A percentile compares a stretch with the other conserved stretches of the same genome.
phyloP scores from a whole-genome alignment of 2,797 vertebrate genomes.

The Chaenodraco wilsoni region DNA sequence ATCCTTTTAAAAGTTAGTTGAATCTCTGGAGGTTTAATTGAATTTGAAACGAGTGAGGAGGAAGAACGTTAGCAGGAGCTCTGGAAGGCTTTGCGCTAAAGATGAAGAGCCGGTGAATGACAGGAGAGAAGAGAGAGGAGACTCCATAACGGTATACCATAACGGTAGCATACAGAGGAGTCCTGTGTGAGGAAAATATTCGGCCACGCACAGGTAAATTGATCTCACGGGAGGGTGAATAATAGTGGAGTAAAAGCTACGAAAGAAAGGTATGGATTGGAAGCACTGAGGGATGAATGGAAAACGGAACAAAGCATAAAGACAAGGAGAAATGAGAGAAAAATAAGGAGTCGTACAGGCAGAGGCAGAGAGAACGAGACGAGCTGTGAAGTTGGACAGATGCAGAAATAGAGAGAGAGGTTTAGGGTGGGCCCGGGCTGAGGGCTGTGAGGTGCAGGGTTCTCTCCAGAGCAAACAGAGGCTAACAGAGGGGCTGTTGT shows the following conservation, averaged over 20 bases:
- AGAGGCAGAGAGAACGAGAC: conserved; percentile 22
- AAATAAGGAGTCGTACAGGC: conserved; percentile 35
- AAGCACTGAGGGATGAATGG: conserved; percentile 44
- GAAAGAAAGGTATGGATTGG: conserved; percentile 47
- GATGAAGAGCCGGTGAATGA: conserved; percentile 76
- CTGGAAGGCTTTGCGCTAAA: conserved; percentile 62
- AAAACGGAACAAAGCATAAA: conserved; percentile 50
- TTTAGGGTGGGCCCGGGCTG: conserved; percentile 53
- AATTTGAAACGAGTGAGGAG: conserved; percentile 78
- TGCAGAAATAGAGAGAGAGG: conserved; percentile 42
- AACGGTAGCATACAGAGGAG: conserved; percentile 55
- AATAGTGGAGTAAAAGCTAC: conserved; percentile 57
- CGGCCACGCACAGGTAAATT: conserved; percentile 79
- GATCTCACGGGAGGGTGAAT: conserved; percentile 76
- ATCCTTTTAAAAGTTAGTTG: conserved; percentile 81
- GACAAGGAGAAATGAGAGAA: conserved; percentile 39
- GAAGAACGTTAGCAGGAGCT: conserved; percentile 74
- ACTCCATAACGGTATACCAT: conserved; percentile 52
- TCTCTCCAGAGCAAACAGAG: conserved; percentile 76
- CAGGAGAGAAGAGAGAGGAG: conserved; percentile 67
- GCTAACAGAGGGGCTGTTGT: conserved; percentile 76
- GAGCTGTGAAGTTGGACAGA: conserved; percentile 45
- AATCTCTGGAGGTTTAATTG: conserved; percentile 83
- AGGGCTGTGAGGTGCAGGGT: conserved; percentile 45
- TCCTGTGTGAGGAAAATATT: conserved; percentile 55